A percentile compares a stretch with the other conserved stretches of the same genome.
Evolutionary conservation across 2,888 invertebrate species (phyloP).

Genomic region (Chrysina gloriosa): DNA sequence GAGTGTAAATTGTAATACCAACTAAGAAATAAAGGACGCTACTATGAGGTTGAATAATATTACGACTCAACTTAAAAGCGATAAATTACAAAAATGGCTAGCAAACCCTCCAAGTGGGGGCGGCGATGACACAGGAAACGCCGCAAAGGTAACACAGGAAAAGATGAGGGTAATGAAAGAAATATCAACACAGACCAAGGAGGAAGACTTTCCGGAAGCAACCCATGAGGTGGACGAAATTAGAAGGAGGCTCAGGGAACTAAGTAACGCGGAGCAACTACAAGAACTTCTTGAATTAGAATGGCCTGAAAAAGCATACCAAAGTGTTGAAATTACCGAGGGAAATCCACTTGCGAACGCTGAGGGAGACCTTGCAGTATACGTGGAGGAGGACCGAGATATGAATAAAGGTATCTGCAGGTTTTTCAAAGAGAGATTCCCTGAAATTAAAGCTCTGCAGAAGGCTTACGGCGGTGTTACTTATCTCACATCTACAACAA

Average conservation of each 20-base stretch:
- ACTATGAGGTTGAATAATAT: not conserved
- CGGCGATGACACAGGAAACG: no score
- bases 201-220: no score
- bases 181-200: no score
- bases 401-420: conserved; percentile 64
- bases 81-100: not conserved
- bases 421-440: conserved; percentile 90
- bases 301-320: not conserved
- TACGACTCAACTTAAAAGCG: not conserved
- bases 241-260: not conserved
- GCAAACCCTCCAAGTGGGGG: no score
- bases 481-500: not conserved
- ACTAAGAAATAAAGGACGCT: not conserved
- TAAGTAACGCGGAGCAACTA: not conserved
- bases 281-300: not conserved
- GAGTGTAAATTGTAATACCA: not conserved
- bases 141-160: no score
- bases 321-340: not conserved
- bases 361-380: not conserved
- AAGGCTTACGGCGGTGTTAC: conserved; percentile 80
- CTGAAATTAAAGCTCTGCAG: conserved; percentile 88
- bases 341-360: not conserved
- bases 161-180: not conserved
- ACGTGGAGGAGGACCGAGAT: not conserved
- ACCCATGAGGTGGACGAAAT: not conserved